Evolutionary conservation across 2,797 vertebrate genomes (phyloP), one percentile per base, ranked within the genome.

Genomic region (Astyanax mexicanus): DNA sequence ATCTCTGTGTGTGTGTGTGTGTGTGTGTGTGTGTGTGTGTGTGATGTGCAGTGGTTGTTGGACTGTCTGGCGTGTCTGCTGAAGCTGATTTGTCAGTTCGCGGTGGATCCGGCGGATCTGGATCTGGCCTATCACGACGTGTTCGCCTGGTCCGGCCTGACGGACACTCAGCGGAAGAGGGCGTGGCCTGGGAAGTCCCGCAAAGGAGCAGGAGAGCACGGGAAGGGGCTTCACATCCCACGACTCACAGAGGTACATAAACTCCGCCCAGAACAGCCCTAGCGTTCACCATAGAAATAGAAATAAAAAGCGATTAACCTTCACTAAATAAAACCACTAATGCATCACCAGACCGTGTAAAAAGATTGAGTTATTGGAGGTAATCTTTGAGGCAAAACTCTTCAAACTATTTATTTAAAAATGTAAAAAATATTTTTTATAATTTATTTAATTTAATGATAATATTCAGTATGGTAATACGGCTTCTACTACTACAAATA

Each of bases 81-180:
- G 89, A 99, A 99, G 91, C 89, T 99, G 75, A 98, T 99, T 87
- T 98, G 97, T 89, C 98, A 99, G 91, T 99, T 99, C 84, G 98
- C 97, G 0, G 96, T 99, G 86, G 98, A 99, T 87, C 96, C 98
- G 0, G 95, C 96, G 0, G 97, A 99, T 85, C 88, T 99, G 87
- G 98, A 99, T 87, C 90, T 99, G 85, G 97, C 98, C 86, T 99
- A 98, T 79, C 97, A 98, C 0, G 98, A 99, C 74, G 96, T 99
- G 51, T 99, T 99, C 87, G 96, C 98, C 84, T 99, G 98, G 98
- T 97, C 97, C 37, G 95, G 97, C 70, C 91, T 98, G 64, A 92
- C 95, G 0, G 98, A 99, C 84, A 94, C 90, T 71, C 97, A 98
- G 54, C 92, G 98, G 52, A 99, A 99, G 84, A 90, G 98, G 71